Evolutionary conservation across 2,888 invertebrate species (phyloP).

Genomic region (Dorcus parallelipipedus): DNA sequence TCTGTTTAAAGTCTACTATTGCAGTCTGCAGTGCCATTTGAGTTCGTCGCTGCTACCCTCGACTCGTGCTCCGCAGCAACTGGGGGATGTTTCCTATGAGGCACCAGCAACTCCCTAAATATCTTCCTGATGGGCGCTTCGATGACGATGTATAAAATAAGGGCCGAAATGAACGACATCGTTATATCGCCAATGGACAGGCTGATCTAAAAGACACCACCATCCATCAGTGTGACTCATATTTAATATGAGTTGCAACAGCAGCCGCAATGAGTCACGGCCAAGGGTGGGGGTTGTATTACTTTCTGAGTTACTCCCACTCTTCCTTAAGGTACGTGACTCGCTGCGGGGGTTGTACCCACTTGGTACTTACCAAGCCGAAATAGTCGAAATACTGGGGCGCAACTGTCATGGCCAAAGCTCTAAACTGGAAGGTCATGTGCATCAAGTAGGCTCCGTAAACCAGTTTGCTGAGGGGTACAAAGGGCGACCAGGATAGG

Average conservation of each 20-base stretch:
- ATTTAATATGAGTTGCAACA: neutral
- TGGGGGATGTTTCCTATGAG: constrained; percentile 14
- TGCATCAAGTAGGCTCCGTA: constrained; percentile 61
- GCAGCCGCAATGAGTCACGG: neutral
- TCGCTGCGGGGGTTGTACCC: too few species aligned
- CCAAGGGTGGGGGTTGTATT: too few species aligned
- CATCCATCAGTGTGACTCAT: too few species aligned
- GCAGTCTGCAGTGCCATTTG: constrained; percentile 1
- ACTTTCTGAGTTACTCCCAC: too few species aligned
- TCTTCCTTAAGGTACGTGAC: too few species aligned
- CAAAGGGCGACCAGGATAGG: constrained; percentile 57
- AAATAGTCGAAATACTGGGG: constrained; percentile 46
- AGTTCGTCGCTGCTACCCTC: neutral
- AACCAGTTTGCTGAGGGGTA: constrained; percentile 57
- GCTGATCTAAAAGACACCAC: constrained; percentile 45
- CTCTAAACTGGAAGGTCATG: constrained; percentile 51
- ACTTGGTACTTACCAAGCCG: constrained; percentile 40
- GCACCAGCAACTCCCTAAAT: constrained; percentile 37
- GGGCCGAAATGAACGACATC: constrained; percentile 49
- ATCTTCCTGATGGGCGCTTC: constrained; percentile 58
- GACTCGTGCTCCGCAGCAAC: neutral
- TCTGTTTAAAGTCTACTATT: constrained; percentile 7
- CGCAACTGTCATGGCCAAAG: constrained; percentile 51
- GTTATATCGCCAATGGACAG: constrained; percentile 50
- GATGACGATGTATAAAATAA: constrained; percentile 52